Conservation (phyloP, 2,888 invertebrate species). For the Eupithecia dodoneata region DNA sequence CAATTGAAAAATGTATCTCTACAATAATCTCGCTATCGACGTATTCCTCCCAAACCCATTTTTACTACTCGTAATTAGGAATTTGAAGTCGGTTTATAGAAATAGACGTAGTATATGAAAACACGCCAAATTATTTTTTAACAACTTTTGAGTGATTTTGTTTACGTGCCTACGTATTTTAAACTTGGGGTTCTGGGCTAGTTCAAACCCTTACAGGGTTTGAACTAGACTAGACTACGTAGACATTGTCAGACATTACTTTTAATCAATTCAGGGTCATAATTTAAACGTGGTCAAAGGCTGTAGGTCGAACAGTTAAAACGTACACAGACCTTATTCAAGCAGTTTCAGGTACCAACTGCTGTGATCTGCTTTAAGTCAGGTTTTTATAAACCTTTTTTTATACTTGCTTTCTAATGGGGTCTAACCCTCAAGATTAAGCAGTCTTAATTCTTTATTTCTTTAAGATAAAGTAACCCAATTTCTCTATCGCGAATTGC, state of each 20-base stretch:
- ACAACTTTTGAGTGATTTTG: background rate
- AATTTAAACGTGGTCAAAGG: background rate
- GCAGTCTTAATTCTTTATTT: conserved; percentile 32
- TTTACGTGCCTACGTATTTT: background rate
- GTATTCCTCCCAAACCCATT: too few species aligned
- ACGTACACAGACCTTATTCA: background rate
- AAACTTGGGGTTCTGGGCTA: too few species aligned
- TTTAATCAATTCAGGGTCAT: background rate
- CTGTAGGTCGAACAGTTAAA: background rate
- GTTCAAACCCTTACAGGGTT: background rate
- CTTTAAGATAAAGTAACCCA: conserved; percentile 40
- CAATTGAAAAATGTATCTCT: too few species aligned
- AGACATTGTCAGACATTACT: background rate
- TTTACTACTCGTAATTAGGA: too few species aligned
- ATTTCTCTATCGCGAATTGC: conserved; percentile 39
- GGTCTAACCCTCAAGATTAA: background rate
- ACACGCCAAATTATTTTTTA: background rate
- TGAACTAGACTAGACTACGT: background rate
- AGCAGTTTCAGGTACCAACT: background rate
- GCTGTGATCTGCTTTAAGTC: background rate
- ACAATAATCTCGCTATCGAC: too few species aligned
- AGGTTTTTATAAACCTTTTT: background rate
- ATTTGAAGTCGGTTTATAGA: too few species aligned
- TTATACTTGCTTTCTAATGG: background rate
- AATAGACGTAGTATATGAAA: too few species aligned